Evolutionary conservation across 2,888 invertebrate species (phyloP), one percentile per base, ranked within the genome.

Genomic region (Poecilus cupreus): DNA sequence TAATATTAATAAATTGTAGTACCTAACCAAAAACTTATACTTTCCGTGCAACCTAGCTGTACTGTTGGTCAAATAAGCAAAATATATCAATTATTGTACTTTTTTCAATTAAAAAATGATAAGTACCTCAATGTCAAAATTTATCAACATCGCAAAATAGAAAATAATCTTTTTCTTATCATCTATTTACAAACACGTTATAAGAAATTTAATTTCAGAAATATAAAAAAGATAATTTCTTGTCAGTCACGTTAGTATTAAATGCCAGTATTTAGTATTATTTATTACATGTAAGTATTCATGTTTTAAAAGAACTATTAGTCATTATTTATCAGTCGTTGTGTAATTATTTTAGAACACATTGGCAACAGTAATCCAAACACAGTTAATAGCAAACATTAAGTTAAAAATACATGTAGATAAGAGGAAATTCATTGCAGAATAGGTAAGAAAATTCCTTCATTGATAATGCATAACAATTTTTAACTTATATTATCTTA

Each of bases 101-200:
- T n/a, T n/a, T n/a, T 51, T n/a, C n/a, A 57, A 57, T 57, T 57
- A 24, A n/a, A 11, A 22, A 24, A 51, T 51, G 49, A 49, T 26
- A 26, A 13, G 20, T 26, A 75, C 54, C 51, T 75, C 75, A 75
- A 54, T 75, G 75, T 75, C 75, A 54, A 75, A 51, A 57, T 16
- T 16, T 76, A 76, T 76, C 37, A 57, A 16, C 20, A 32, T 16
- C 22, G 54, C 57, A 57, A 76, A 57, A 54, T 20, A 37, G 22
- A 20, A 32, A 72, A 54, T 68, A 37, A 68, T 37, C 64, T 37
- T 37, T 60, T 37, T 16, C 64, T 68, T 68, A 68, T 68, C 64
- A 68, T 37, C 5, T 18, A 18, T 68, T 37, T 37, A 68, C 32
- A 68, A 68, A 32, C 37, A 68, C 32, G n/a, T 68, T 6, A 16